Evolutionary conservation across 2,113 vertebrate species (phyloP).

Genomic region (Aplodontia rufa): DNA sequence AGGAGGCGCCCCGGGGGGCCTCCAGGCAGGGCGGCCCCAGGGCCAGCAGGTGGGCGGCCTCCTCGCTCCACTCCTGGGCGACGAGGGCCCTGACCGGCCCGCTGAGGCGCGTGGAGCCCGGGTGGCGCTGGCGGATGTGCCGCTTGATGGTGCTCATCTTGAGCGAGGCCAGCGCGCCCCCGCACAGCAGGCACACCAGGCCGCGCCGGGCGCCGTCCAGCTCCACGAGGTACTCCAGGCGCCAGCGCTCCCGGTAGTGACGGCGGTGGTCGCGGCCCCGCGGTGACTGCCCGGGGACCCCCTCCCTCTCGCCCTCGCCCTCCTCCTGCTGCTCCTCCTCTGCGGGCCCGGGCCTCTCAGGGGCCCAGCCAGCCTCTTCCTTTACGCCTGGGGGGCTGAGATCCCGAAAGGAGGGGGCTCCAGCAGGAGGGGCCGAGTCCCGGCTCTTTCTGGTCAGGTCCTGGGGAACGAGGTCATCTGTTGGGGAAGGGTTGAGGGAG

Average conservation of each 20-base stretch:
- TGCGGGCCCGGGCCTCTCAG: constrained; percentile 65
- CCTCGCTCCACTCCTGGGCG: constrained; percentile 91
- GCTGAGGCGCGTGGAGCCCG: constrained; percentile 87
- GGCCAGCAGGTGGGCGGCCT: constrained; percentile 75
- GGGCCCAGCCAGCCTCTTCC: constrained; percentile 75
- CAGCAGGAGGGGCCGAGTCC: constrained; percentile 59
- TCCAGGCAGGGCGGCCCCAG: constrained; percentile 62
- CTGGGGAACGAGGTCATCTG: constrained; percentile 72
- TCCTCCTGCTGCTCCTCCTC: constrained; percentile 39
- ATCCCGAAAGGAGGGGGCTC: constrained; percentile 65
- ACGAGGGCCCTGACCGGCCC: constrained; percentile 85
- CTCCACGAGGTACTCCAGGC: constrained; percentile 92
- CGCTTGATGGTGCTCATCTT: constrained; percentile 90
- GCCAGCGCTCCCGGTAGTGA: constrained; percentile 88
- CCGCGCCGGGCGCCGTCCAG: constrained; percentile 87
- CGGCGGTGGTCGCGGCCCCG: constrained; percentile 80
- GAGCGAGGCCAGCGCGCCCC: constrained; percentile 87
- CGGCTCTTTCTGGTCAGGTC: constrained; percentile 77
- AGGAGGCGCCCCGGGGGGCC: not conserved
- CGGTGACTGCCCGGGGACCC: not conserved
- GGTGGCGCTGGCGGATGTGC: constrained; percentile 92
- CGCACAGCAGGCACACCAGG: constrained; percentile 93
- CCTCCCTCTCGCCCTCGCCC: constrained; percentile 57
- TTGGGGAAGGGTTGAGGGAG: constrained; percentile 74
- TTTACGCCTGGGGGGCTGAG: constrained; percentile 74